These are phyloP conservation scores for Hirundo rustica DNA, from an alignment of 2,797 vertebrate genomes.

Conservation along the genomic window DNA sequence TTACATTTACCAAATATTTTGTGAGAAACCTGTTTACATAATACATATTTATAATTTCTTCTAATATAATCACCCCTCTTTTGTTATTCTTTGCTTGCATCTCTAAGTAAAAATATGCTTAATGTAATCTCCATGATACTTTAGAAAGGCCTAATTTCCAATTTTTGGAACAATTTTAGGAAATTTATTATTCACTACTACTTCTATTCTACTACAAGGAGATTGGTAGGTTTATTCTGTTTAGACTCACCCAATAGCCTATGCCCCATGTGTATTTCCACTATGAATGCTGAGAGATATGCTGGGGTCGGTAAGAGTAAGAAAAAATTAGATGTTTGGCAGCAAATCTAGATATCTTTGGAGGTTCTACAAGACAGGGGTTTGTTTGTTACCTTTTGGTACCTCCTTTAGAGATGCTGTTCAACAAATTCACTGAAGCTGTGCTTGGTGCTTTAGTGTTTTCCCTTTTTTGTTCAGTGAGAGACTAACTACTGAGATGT, in stretches of 20 bases:
- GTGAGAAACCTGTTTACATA: neutral
- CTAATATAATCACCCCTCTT: neutral
- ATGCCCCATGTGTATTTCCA: neutral
- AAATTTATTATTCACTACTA: neutral
- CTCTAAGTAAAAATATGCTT: neutral
- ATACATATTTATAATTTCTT: neutral
- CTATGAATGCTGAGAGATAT: neutral
- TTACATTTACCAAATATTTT: neutral
- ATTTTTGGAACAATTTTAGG: neutral
- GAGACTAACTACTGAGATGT: neutral
- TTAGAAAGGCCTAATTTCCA: neutral
- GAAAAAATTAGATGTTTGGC: neutral
- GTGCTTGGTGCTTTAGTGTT: neutral
- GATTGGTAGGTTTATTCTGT: neutral
- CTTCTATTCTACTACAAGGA: neutral
- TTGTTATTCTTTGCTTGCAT: neutral
- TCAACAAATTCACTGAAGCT: neutral
- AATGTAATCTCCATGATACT: neutral
- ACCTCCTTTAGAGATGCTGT: neutral
- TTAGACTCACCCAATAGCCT: neutral
- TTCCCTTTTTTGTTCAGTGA: neutral
- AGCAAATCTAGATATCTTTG: neutral
- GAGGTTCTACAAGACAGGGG: neutral
- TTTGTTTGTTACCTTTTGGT: neutral
- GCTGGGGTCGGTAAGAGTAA: neutral